Conservation (phyloP, 2,797 vertebrate genomes). For the Tympanoctomys barrerae region DNA sequence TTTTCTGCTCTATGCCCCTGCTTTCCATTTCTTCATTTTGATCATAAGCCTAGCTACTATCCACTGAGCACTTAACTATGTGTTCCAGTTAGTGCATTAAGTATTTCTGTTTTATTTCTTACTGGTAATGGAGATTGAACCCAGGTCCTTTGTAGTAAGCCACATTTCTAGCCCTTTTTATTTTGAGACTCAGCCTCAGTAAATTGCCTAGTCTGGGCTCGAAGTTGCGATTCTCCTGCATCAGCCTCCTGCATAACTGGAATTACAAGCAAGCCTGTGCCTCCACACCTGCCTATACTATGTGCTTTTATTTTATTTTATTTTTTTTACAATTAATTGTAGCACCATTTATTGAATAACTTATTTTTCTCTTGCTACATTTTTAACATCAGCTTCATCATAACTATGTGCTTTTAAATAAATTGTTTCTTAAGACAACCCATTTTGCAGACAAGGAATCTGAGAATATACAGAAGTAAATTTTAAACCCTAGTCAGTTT, state of each 20-base stretch:
- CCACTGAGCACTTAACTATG: background rate
- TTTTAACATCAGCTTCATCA: too few relatives aligned
- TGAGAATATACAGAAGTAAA: background rate
- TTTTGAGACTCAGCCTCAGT: background rate
- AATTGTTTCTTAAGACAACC: slow-evolving; percentile 37
- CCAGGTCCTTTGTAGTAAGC: background rate
- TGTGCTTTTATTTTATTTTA: background rate
- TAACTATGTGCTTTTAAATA: background rate
- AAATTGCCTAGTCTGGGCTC: background rate
- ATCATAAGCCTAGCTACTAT: background rate
- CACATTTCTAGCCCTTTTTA: background rate
- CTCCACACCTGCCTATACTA: background rate
- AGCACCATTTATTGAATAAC: too few relatives aligned
- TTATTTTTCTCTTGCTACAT: too few relatives aligned
- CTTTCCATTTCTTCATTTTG: slow-evolving; percentile 38
- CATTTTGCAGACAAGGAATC: slow-evolving; percentile 37
- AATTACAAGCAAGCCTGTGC: background rate
- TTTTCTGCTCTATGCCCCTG: slow-evolving; percentile 41
- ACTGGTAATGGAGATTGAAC: background rate
- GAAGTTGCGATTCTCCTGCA: background rate
- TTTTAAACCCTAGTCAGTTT: background rate
- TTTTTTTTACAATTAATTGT: too few relatives aligned
- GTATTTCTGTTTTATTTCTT: background rate
- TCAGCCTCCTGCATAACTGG: background rate
- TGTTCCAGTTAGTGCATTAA: background rate